These are phyloP conservation scores for Apeltes quadracus DNA, from an alignment of 2,113 vertebrate genomes.

Conservation along the genomic window DNA sequence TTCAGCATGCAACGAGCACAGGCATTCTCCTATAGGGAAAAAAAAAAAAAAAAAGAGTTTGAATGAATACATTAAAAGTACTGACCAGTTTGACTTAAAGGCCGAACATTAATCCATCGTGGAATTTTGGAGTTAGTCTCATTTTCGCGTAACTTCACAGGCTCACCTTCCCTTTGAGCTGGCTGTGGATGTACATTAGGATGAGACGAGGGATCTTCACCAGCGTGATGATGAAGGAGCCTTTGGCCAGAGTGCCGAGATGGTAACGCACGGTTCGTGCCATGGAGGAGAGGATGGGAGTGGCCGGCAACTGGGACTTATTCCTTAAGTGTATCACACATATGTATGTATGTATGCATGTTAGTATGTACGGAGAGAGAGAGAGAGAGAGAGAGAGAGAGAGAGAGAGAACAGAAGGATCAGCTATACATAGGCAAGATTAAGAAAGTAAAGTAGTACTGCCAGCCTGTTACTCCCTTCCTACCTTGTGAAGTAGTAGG, in stretches of 20 bases:
- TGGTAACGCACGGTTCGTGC: slow-evolving; percentile 91
- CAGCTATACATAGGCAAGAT: not conserved
- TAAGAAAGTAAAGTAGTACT: not conserved
- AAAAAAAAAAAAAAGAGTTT: not conserved
- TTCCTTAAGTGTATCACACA: slow-evolving; percentile 74
- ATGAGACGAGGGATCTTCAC: slow-evolving; percentile 97
- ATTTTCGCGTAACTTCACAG: not conserved
- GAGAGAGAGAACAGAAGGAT: too few species aligned
- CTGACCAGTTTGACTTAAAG: not conserved
- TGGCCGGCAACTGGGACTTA: slow-evolving; percentile 88
- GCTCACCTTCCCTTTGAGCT: slow-evolving; percentile 96
- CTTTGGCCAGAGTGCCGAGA: slow-evolving; percentile 95
- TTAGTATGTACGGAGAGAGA: not conserved
- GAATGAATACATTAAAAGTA: not conserved
- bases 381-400: not conserved
- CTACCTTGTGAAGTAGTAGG: slow-evolving; percentile 97
- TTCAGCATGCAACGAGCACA: slow-evolving; percentile 97
- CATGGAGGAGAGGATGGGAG: slow-evolving; percentile 90
- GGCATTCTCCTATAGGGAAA: slow-evolving; percentile 90
- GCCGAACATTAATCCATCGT: not conserved
- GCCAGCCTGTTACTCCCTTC: not conserved
- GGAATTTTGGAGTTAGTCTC: not conserved
- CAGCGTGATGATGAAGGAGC: slow-evolving; percentile 97
- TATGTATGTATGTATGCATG: too few species aligned
- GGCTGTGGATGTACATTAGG: slow-evolving; percentile 93